Evolutionary conservation across 2,113 vertebrate genomes (phyloP), one percentile per base, ranked within the genome.

Genomic region (Phoxinus phoxinus): DNA sequence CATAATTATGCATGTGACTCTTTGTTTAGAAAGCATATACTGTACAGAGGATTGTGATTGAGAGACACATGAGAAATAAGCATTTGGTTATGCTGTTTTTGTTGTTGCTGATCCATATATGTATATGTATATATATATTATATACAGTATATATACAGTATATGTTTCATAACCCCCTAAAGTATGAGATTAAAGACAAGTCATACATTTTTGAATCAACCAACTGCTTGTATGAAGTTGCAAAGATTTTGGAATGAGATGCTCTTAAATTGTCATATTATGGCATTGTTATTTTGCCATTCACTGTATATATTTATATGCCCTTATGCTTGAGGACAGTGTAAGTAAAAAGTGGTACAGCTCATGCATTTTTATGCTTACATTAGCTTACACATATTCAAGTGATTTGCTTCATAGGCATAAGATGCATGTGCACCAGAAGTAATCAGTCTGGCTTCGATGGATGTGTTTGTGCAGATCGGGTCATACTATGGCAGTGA

Each of bases 401-500:
- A 71, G 9, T 23, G 19, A 23, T 9, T 17, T 37, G 9, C 37
- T 71, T 71, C 35, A 37, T 35, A 37, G 65, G 19, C 8, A 19
- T 1, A 21, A 69, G 21, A 69, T 69, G 13, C 17, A 17, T 69
- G 25, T 53, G 3, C 25, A 32, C 25, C n/a, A 75, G 44, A 30
- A 48, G 25, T n/a, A 44, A 13, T 73, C 11, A 73, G 37, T 25
- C 23, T 76, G 46, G 8, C 30, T 3, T 81, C 6, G 19, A n/a
- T 75, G 48, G 44, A 53, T 69, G 7, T 27, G 53, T 58, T 88
- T 32, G 87, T 89, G 58, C 94, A 99, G 98, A 99, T 99, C 3
- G 98, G 98, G 59, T 99, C 98, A 67, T 99, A 99, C 92, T 99
- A 94, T 0, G 98, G 98, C 89, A 97, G 98, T 6, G 98, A 99